These are phyloP conservation scores for Nibea albiflora DNA, from an alignment of 2,113 vertebrate genomes.

Conservation along the genomic window DNA sequence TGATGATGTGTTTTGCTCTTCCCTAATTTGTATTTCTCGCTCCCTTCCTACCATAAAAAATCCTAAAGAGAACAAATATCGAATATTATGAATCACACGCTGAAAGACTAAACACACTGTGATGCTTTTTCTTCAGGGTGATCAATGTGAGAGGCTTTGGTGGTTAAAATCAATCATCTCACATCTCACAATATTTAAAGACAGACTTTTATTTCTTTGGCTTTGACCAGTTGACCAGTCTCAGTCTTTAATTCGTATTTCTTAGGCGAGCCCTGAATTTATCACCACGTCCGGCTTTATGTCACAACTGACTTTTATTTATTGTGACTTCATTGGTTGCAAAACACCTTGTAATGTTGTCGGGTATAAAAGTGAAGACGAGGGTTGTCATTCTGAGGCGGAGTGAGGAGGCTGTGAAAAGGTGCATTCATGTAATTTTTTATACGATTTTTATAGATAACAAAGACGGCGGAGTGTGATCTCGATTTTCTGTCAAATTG, in stretches of 20 bases:
- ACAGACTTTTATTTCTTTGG: conserved; percentile 23
- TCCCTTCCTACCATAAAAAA: conserved; percentile 12
- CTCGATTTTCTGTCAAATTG: neutral
- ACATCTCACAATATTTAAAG: conserved; percentile 9
- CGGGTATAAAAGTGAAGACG: conserved; percentile 3
- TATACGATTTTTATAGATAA: conserved; percentile 4
- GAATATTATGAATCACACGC: neutral
- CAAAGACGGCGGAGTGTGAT: neutral
- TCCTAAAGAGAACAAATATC: conserved; percentile 10
- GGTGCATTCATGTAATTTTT: conserved; percentile 12
- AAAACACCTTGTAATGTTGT: conserved; percentile 19
- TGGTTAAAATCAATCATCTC: conserved; percentile 37
- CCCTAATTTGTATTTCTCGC: neutral
- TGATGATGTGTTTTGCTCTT: conserved; percentile 23
- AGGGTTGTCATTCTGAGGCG: conserved; percentile 5
- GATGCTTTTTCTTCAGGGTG: conserved; percentile 13
- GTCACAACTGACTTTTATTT: conserved; percentile 30
- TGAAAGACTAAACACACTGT: neutral
- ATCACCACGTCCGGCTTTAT: conserved; percentile 34
- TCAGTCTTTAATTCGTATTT: neutral
- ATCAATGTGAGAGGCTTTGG: conserved; percentile 27
- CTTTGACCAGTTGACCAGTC: conserved; percentile 13
- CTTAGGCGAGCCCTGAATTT: neutral
- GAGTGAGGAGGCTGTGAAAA: conserved; percentile 25
- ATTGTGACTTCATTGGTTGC: conserved; percentile 7